A percentile compares a stretch with the other conserved stretches of the same genome.
These are phyloP conservation scores for Mus caroli DNA, from an alignment of 2,797 vertebrate genomes.

Conservation along the genomic window DNA sequence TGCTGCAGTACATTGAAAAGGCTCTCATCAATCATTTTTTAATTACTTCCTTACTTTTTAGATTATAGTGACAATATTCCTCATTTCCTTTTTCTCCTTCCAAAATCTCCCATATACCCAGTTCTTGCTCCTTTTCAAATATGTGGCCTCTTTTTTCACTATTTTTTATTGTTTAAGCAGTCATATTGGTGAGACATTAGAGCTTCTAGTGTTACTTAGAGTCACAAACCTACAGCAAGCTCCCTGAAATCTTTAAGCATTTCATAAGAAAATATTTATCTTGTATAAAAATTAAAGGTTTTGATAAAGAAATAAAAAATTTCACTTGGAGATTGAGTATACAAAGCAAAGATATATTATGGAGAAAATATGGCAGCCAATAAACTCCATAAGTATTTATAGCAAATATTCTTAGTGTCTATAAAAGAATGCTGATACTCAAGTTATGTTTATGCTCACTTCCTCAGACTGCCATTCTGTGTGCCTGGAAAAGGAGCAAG, in stretches of 20 bases:
- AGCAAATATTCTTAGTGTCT: background rate
- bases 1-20: conserved; percentile 35
- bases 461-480: background rate
- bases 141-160: too few species aligned
- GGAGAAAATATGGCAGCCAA: conserved; percentile 35
- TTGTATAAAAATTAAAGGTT: conserved; percentile 53
- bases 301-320: conserved; percentile 21
- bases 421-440: background rate
- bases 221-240: background rate
- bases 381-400: background rate
- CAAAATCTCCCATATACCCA: background rate
- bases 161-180: background rate
- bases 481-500: conserved; percentile 25
- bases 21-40: background rate
- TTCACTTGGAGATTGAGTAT: background rate
- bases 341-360: conserved; percentile 48
- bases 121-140: background rate
- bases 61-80: background rate
- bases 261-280: conserved; percentile 45
- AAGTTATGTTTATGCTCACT: background rate
- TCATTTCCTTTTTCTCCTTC: background rate
- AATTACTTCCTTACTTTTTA: background rate
- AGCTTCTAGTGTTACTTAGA: background rate
- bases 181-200: background rate
- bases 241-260: background rate